Evolutionary conservation across 1,140 invertebrate genomes (phyloP).

Genomic region (Caerostris darwini): DNA sequence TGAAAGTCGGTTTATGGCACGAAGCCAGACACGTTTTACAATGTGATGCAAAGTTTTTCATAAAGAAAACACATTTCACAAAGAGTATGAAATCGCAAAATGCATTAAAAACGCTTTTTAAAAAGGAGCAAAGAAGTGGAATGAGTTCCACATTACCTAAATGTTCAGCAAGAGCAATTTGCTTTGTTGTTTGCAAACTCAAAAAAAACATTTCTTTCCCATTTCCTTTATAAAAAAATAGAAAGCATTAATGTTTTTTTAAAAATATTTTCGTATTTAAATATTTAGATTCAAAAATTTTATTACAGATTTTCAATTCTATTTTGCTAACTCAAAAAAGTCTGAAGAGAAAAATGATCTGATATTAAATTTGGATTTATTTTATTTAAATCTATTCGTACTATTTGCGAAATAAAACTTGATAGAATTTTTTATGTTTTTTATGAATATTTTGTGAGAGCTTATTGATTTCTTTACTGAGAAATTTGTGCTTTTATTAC

Average conservation of each 20-base stretch:
- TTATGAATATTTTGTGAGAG: no score
- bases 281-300: background rate
- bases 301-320: no score
- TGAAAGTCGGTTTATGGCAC: background rate
- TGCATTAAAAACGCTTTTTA: background rate
- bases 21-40: background rate
- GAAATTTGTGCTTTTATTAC: no score
- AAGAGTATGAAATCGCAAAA: background rate
- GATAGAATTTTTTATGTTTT: background rate
- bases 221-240: background rate
- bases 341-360: background rate
- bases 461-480: no score
- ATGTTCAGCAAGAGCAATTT: background rate
- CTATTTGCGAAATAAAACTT: background rate
- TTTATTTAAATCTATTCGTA: background rate
- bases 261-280: background rate
- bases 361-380: background rate
- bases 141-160: background rate
- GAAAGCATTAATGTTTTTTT: no score
- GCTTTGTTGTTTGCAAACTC: background rate
- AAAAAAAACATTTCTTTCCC: background rate
- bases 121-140: background rate
- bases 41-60: background rate
- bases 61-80: background rate
- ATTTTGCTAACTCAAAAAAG: no score